Evolutionary conservation across 1,140 invertebrate species (phyloP).

Genomic region (Telenomus remus): DNA sequence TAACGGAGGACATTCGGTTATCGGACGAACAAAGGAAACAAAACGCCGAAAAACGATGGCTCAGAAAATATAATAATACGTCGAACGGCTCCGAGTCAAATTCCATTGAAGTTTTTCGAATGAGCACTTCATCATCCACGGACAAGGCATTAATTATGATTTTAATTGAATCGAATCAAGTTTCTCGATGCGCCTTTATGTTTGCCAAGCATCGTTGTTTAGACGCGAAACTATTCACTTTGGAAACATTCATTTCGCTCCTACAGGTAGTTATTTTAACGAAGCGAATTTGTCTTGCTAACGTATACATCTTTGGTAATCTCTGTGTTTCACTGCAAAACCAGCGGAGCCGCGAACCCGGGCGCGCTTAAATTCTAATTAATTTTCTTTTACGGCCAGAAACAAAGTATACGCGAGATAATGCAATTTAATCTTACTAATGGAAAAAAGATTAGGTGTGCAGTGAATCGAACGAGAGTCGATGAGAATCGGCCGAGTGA

Average conservation of each 20-base stretch:
- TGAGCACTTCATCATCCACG: slow-evolving; percentile 33
- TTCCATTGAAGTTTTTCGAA: slow-evolving; percentile 21
- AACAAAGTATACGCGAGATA: slow-evolving; percentile 29
- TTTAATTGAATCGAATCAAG: slow-evolving; percentile 51
- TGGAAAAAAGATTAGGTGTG: slow-evolving; percentile 42
- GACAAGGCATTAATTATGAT: slow-evolving; percentile 50
- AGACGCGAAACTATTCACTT: slow-evolving; percentile 39
- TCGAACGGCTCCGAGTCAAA: slow-evolving; percentile 25
- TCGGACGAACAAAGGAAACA: slow-evolving; percentile 42
- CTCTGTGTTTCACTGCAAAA: slow-evolving; percentile 47
- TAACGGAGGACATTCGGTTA: slow-evolving; percentile 28
- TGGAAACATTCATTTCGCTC: slow-evolving; percentile 27
- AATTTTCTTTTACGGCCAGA: slow-evolving; percentile 44
- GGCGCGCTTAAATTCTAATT: slow-evolving; percentile 46
- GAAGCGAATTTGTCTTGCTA: slow-evolving; percentile 50
- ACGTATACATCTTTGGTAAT: slow-evolving; percentile 40
- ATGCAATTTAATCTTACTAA: slow-evolving; percentile 48
- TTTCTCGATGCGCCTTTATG: slow-evolving; percentile 31
- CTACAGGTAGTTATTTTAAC: slow-evolving; percentile 54
- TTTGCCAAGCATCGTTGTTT: slow-evolving; percentile 27
- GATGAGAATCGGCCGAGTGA: slow-evolving; percentile 8
- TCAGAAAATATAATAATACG: slow-evolving; percentile 10
- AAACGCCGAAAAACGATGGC: slow-evolving; percentile 25
- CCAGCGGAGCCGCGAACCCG: slow-evolving; percentile 20
- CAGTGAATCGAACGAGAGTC: slow-evolving; percentile 17